These are phyloP conservation scores for Brotula barbata DNA, from an alignment of 2,797 vertebrate species.

Conservation along the genomic window DNA sequence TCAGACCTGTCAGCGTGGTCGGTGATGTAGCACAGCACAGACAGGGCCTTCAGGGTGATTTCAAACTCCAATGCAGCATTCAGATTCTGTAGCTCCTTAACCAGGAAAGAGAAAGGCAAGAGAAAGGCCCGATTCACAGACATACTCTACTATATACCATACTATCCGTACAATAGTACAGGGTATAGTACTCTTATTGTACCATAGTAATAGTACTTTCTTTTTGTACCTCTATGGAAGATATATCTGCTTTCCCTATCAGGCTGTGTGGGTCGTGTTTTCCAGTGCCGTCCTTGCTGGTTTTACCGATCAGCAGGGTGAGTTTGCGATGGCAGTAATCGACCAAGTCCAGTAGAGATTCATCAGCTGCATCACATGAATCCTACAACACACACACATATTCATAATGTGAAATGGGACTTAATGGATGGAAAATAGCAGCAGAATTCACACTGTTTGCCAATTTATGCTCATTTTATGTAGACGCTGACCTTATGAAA, in stretches of 20 bases:
- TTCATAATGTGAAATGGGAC: background rate
- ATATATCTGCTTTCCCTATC: constrained; percentile 36
- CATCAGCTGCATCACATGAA: constrained; percentile 88
- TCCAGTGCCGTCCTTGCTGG: constrained; percentile 18
- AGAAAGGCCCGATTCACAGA: too few relatives aligned
- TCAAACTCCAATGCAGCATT: constrained; percentile 87
- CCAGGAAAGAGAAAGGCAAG: background rate
- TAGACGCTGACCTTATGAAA: constrained; percentile 86
- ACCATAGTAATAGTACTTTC: too few relatives aligned
- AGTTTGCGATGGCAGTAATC: constrained; percentile 97
- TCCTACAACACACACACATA: constrained; percentile 77
- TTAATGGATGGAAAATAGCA: background rate
- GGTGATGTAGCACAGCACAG: constrained; percentile 91
- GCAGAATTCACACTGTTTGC: background rate
- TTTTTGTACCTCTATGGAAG: constrained; percentile 80
- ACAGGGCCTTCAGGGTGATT: constrained; percentile 90
- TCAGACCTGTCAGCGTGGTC: constrained; percentile 88
- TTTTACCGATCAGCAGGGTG: constrained; percentile 80
- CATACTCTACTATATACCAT: too few relatives aligned
- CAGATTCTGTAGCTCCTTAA: constrained; percentile 87
- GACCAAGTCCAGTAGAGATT: constrained; percentile 87
- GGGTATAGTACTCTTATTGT: too few relatives aligned
- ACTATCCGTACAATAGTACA: too few relatives aligned
- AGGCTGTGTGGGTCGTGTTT: constrained; percentile 30
- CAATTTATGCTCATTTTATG: background rate